Evolutionary conservation across 92 coral and sea anemone genomes (phyloP), one percentile per base, ranked within the genome.

Genomic region (Chrysogorgia sp.): DNA sequence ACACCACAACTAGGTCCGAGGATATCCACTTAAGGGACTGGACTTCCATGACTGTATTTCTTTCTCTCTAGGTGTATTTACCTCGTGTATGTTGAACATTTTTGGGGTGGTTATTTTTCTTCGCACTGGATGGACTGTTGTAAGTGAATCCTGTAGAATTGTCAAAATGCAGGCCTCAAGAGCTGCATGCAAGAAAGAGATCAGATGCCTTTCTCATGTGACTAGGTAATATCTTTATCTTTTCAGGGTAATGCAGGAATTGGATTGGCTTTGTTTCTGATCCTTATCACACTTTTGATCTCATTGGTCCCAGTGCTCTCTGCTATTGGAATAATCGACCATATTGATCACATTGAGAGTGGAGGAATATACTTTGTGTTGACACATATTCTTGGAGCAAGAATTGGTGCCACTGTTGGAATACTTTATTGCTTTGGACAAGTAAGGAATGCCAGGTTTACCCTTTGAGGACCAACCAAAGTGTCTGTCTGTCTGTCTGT

Each of bases 81-180:
- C 98, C 23, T 91, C 97, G 50, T 94, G 98, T 69, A 90, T 94
- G 90, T 84, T 94, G 70, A 94, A 94, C 79, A 94, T 94, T 76
- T 94, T 94, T 82, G 98, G 98, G 34, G 98, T 94, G 67, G 97
- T 94, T 7, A 94, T 94, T 31, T 94, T 94, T 79, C 98, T 94
- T n/a, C 83, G 98, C 22, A 94, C 98, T 47, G 98, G 98, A 63
- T 94, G 98, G 98, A 89, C 92, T 91, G 98, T 94, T 88, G 98
- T 94, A 88, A 71, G 98, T 63, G 40, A 14, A 20, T 41, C 0
- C 40, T 61, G 59, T 52, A 17, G 59, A 6, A 52, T 23, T 5
- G 59, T 52, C 59, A 52, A 52, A 52, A 52, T 52, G 59, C 22
- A 17, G 7, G 17, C 20, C 4, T 52, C 6, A 52, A 52, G n/a